A percentile compares a stretch with the other conserved stretches of the same genome.
phyloP scores from a whole-genome alignment of 2,113 vertebrate species.

The Bettongia penicillata region DNA sequence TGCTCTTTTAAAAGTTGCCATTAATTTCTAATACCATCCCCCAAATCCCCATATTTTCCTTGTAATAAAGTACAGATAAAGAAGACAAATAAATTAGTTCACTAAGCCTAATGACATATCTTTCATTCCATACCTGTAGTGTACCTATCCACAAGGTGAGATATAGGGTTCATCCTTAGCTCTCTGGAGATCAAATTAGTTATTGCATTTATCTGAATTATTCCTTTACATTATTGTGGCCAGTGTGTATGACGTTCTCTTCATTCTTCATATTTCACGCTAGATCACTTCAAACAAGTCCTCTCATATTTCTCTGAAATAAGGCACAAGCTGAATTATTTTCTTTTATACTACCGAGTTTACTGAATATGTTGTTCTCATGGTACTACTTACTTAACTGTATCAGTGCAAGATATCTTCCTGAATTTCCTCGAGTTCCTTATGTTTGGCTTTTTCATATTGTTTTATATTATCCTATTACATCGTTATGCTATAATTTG shows the following conservation, averaged over 20 bases:
- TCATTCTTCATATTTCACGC: neutral
- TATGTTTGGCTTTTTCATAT: neutral
- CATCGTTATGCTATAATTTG: neutral
- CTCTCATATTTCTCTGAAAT: neutral
- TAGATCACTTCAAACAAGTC: neutral
- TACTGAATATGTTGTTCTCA: neutral
- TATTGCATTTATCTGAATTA: neutral
- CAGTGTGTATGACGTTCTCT: neutral
- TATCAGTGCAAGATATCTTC: neutral
- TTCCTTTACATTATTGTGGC: neutral
- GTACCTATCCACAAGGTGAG: neutral
- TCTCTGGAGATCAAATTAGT: neutral
- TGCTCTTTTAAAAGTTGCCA: constrained; percentile 1
- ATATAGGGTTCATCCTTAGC: neutral
- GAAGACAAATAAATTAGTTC: neutral
- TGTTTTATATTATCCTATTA: neutral
- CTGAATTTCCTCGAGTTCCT: neutral
- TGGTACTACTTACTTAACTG: neutral
- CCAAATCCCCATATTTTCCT: neutral
- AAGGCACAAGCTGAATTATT: neutral
- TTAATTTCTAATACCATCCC: neutral
- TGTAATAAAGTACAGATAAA: neutral
- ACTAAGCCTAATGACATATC: neutral
- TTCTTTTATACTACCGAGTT: neutral
- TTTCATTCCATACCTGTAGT: neutral